phyloP scores from a whole-genome alignment of 2,888 invertebrate genomes.

The Aphrophora alni region DNA sequence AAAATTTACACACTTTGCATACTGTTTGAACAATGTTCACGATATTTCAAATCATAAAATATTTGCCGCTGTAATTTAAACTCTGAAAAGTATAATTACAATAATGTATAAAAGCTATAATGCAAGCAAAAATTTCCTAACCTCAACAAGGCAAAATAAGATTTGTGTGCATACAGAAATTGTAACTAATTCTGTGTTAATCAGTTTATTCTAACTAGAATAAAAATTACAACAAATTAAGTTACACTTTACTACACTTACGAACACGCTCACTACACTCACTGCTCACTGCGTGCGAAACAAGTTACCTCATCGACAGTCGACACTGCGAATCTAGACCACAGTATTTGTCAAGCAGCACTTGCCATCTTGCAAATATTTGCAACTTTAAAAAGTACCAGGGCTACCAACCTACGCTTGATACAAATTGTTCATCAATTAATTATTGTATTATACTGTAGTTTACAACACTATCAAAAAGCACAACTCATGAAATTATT shows the following conservation, averaged over 20 bases:
- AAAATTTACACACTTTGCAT: constrained; percentile 12
- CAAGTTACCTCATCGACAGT: neutral
- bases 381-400: neutral
- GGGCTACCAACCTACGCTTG: neutral
- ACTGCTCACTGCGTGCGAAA: neutral
- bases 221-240: neutral
- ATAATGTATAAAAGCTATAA: neutral
- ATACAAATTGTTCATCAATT: no score
- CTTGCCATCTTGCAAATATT: neutral
- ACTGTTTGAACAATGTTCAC: neutral
- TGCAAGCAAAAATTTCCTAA: neutral
- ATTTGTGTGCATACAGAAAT: neutral
- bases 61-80: neutral
- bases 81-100: neutral
- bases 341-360: neutral
- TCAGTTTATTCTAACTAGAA: neutral
- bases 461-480: no score
- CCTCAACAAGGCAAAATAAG: neutral
- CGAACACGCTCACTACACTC: neutral
- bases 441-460: no score
- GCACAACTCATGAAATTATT: no score
- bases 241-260: neutral
- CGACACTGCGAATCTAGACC: neutral
- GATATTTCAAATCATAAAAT: neutral
- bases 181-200: neutral